Evolutionary conservation across 2,113 vertebrate species (phyloP).

Genomic region (Isurus oxyrinchus): DNA sequence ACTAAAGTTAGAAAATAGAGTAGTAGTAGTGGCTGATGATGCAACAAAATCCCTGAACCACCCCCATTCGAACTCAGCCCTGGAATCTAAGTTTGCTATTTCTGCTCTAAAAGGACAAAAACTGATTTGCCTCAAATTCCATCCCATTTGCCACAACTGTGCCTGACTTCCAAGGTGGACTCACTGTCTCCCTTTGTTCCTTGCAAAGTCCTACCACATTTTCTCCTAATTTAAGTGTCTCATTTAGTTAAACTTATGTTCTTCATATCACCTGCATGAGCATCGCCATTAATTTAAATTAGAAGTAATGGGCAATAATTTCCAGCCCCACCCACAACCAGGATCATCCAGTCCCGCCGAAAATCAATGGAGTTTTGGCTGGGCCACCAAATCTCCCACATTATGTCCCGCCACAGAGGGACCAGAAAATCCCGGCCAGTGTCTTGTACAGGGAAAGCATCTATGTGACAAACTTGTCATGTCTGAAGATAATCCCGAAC

Average conservation of each 20-base stretch:
- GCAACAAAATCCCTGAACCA: not conserved
- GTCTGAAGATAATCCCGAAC: not conserved
- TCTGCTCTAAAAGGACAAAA: not conserved
- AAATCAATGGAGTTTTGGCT: too few species aligned
- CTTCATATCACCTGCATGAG: too few species aligned
- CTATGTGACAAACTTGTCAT: not conserved
- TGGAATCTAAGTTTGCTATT: not conserved
- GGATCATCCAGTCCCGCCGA: too few species aligned
- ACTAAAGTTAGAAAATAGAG: not conserved
- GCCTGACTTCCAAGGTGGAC: not conserved
- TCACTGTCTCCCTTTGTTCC: not conserved
- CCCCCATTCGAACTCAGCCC: too few species aligned
- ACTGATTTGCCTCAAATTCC: not conserved
- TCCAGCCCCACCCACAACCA: too few species aligned
- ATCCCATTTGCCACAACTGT: not conserved
- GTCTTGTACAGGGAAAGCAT: not conserved
- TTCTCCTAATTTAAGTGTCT: not conserved
- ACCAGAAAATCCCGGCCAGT: too few species aligned
- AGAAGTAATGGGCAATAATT: not conserved
- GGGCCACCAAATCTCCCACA: too few species aligned
- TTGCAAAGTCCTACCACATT: not conserved
- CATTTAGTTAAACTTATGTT: not conserved
- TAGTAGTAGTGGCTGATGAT: not conserved
- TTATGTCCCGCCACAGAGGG: too few species aligned
- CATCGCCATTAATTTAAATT: not conserved